These are phyloP conservation scores for Isichthys henryi DNA, from an alignment of 2,113 vertebrate species.

Conservation along the genomic window DNA sequence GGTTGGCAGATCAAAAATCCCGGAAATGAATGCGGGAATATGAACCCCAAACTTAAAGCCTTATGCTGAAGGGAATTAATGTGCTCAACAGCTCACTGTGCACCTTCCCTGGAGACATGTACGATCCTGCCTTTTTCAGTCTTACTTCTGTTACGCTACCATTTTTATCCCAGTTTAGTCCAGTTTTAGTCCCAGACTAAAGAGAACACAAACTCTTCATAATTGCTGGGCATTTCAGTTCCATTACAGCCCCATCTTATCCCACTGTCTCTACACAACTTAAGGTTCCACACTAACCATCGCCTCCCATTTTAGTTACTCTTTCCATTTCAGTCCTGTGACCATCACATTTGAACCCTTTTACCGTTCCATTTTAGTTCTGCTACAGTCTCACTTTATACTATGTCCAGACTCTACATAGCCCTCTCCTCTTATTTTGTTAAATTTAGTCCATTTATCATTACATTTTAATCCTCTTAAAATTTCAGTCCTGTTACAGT, in stretches of 20 bases:
- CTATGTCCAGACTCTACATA: no score
- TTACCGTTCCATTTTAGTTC: not conserved
- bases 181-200: not conserved
- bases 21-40: not conserved
- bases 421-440: no score
- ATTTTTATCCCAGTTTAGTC: not conserved
- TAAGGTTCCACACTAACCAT: not conserved
- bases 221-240: not conserved
- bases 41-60: not conserved
- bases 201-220: no score
- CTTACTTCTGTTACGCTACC: not conserved
- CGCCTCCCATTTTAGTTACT: not conserved
- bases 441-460: no score
- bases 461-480: not conserved
- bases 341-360: not conserved
- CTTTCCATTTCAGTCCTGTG: not conserved
- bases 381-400: not conserved
- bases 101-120: not conserved
- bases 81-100: not conserved
- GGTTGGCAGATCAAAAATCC: not conserved
- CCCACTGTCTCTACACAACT: not conserved
- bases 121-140: not conserved
- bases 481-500: not conserved
- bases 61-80: not conserved
- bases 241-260: not conserved